Evolutionary conservation across 2,797 vertebrate species (phyloP), one percentile per base, ranked within the genome.

Genomic region (Sternarchorhynchus goeldii): DNA sequence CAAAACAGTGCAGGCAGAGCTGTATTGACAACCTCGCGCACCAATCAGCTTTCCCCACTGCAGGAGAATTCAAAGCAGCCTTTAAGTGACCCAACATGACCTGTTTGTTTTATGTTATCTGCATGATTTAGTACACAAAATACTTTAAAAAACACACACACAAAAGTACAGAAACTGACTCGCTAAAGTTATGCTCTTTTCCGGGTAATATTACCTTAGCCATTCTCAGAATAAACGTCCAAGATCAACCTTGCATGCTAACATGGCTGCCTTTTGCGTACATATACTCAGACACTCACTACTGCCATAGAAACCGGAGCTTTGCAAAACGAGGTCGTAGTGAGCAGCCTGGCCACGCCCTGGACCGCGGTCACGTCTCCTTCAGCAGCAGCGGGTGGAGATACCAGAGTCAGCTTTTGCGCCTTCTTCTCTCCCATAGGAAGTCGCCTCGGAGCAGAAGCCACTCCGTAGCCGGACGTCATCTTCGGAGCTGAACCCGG

Each of bases 291-390:
- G 45, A 21, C 6, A 62, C 83, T 85, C 59, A 85, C 81, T 53
- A 75, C 81, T 32, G 83, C 31, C 60, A 66, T 50, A 4, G 80
- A 75, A 31, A 78, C 41, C 0, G 74, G 78, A 0, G 55, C 66
- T 56, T 77, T 76, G 0, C 58, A 75, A 65, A 73, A 69, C 20
- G 80, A 78, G 31, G 81, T 75, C 5, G 77, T 82, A 1, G 81
- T 79, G 41, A 82, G 73, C 56, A 82, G 34, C 29, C 77, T 73
- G 65, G 78, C 78, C 36, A 83, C 78, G 1, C 78, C 82, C 70
- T 83, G 75, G 65, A 77, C 12, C 25, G 68, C 18, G 14, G 74
- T 34, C 31, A 63, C 59, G 58, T 80, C 57, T 12, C 59, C 65
- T 67, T 74, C 63, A 58, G 75, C 55, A 59, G 68, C 67, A 72